These are phyloP conservation scores for Nipponacmea schrenckii DNA, from an alignment of 2,888 invertebrate genomes.

Conservation along the genomic window DNA sequence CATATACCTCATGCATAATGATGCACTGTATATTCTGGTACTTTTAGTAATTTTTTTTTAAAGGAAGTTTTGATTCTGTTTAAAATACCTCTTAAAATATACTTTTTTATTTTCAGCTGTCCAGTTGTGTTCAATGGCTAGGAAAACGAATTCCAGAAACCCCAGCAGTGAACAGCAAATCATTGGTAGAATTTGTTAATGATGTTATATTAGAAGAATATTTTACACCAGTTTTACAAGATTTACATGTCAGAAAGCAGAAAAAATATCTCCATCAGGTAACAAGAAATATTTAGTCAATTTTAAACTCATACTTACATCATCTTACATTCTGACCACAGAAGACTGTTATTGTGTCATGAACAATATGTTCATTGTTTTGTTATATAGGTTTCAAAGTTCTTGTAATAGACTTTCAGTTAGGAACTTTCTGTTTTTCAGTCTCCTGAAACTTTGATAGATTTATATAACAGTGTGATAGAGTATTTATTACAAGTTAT, in stretches of 20 bases:
- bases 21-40: too few species aligned
- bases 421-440: constrained; percentile 27
- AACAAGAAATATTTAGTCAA: not conserved
- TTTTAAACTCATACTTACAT: not conserved
- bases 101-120: constrained; percentile 38
- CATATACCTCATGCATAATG: too few species aligned
- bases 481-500: constrained; percentile 41
- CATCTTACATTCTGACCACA: not conserved
- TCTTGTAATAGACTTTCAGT: not conserved
- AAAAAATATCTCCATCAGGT: constrained; percentile 56
- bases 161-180: constrained; percentile 36
- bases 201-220: constrained; percentile 44
- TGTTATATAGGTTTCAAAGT: not conserved
- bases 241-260: constrained; percentile 45
- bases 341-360: not conserved
- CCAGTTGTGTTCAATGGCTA: constrained; percentile 50
- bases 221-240: constrained; percentile 52
- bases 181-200: constrained; percentile 46
- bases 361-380: not conserved
- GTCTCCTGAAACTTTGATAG: constrained; percentile 48
- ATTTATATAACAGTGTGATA: constrained; percentile 55
- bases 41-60: too few species aligned
- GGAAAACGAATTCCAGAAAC: constrained; percentile 36
- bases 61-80: not conserved
- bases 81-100: not conserved